phyloP scores from a whole-genome alignment of 1,140 invertebrate genomes.

The Rhizoglyphus robini region DNA sequence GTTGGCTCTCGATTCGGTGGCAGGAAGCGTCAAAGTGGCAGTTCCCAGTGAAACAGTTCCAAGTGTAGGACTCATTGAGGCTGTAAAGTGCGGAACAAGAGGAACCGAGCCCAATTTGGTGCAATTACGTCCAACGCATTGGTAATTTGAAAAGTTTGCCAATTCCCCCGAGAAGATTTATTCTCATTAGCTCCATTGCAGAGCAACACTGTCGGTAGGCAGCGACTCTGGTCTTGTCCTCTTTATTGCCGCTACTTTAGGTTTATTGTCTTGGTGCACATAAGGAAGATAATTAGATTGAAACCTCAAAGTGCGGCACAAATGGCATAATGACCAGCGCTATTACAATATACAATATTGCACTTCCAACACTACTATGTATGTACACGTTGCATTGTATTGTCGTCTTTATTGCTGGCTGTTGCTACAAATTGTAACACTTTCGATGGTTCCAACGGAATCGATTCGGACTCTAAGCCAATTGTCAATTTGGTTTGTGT shows the following conservation, averaged over 20 bases:
- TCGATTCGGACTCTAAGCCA: too few species aligned
- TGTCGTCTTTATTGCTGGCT: background rate
- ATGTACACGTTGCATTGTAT: too few species aligned
- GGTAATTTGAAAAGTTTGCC: constrained; percentile 7
- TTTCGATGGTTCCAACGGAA: too few species aligned
- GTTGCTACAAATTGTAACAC: constrained; percentile 3
- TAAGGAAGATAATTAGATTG: constrained; percentile 4
- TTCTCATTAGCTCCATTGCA: constrained; percentile 3
- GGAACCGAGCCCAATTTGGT: constrained; percentile 7
- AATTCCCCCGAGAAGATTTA: constrained; percentile 18
- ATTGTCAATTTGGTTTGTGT: background rate
- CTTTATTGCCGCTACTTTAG: background rate
- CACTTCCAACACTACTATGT: too few species aligned
- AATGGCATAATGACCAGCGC: background rate
- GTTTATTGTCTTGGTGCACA: background rate
- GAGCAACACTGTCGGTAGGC: background rate
- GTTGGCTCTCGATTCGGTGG: too few species aligned
- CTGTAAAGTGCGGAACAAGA: background rate
- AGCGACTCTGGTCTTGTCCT: background rate
- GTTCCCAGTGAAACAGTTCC: background rate
- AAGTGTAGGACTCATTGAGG: background rate
- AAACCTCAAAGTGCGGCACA: constrained; percentile 10
- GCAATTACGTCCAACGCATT: constrained; percentile 8
- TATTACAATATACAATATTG: background rate
- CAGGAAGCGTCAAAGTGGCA: background rate